Conservation (phyloP, 2,113 vertebrate genomes). For the Xenopus laevis region DNA sequence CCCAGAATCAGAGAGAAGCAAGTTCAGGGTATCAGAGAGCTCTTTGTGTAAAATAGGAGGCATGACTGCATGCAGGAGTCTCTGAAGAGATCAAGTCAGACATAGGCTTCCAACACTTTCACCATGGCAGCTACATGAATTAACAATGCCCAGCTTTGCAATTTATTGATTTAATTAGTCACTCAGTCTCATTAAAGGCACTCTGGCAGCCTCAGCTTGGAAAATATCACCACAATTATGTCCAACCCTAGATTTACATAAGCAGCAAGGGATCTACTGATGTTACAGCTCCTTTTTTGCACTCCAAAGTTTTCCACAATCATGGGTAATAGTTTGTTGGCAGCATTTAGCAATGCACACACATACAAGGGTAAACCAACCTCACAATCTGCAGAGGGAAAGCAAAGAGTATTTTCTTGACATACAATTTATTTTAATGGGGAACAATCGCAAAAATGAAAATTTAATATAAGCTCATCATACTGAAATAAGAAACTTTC, state of each 20-base stretch:
- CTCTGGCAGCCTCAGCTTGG: constrained; percentile 10
- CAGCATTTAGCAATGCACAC: too few species aligned
- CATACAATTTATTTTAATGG: too few species aligned
- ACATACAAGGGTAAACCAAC: too few species aligned
- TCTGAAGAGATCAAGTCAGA: not conserved
- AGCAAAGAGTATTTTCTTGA: too few species aligned
- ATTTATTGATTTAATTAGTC: constrained; percentile 7
- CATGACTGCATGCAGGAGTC: constrained; percentile 10
- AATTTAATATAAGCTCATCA: too few species aligned
- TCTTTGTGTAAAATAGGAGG: constrained; percentile 14
- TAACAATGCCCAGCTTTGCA: not conserved
- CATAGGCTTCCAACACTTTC: constrained; percentile 6
- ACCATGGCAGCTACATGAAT: constrained; percentile 13
- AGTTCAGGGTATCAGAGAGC: constrained; percentile 5
- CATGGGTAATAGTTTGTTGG: too few species aligned
- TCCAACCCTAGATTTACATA: constrained; percentile 15
- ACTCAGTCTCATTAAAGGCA: constrained; percentile 23
- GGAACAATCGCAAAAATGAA: too few species aligned
- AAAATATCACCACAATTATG: constrained; percentile 5
- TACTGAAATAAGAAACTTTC: too few species aligned
- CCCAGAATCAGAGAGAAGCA: constrained; percentile 19
- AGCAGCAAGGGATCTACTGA: not conserved
- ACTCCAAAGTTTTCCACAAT: not conserved
- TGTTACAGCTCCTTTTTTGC: not conserved
- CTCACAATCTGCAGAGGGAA: too few species aligned